phyloP scores from a whole-genome alignment of 2,797 vertebrate genomes.

The Gallirallus australis region DNA sequence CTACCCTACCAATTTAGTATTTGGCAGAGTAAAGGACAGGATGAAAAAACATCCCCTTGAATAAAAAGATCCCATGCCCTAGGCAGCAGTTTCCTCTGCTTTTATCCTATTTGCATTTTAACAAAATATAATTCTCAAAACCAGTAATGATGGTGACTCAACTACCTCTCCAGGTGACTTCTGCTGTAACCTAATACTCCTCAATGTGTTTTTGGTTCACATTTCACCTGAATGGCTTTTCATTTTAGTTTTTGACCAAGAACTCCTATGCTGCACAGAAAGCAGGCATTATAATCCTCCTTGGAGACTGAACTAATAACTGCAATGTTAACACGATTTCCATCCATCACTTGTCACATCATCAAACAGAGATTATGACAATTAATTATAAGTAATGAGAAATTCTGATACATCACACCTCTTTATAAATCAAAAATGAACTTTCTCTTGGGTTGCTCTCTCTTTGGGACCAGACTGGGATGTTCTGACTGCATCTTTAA shows the following conservation, averaged over 20 bases:
- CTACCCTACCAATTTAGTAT: neutral
- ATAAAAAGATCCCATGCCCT: neutral
- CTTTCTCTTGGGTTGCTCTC: neutral
- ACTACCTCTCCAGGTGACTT: neutral
- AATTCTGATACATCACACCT: neutral
- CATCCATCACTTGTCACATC: neutral
- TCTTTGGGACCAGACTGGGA: neutral
- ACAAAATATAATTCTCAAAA: constrained; percentile 25
- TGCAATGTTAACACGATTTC: neutral
- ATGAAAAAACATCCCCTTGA: neutral
- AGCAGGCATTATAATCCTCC: neutral
- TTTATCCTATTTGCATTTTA: neutral
- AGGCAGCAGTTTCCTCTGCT: neutral
- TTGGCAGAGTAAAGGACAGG: neutral
- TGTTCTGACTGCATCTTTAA: neutral
- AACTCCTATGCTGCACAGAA: neutral
- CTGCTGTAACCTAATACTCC: neutral
- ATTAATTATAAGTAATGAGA: neutral
- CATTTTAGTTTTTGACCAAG: neutral
- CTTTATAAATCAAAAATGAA: neutral
- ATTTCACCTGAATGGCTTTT: neutral
- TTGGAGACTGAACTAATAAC: neutral
- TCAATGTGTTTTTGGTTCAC: neutral
- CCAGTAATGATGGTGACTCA: neutral
- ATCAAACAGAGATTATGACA: neutral